Evolutionary conservation across 2,113 vertebrate species (phyloP).

Genomic region (Bubo bubo): DNA sequence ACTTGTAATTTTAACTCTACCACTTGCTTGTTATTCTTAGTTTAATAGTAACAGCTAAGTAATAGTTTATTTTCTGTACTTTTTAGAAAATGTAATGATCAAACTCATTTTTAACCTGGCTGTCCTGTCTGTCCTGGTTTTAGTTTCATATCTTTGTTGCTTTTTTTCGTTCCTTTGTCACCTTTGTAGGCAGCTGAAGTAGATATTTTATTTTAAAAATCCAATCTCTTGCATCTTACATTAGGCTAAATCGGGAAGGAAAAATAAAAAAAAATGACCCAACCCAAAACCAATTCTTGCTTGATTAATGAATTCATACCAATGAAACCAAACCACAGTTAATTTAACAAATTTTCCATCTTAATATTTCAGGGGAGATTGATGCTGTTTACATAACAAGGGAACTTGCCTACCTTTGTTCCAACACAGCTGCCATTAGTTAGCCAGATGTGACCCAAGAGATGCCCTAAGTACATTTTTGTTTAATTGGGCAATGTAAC

Average conservation of each 20-base stretch:
- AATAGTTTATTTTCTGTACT: background rate
- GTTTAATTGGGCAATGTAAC: conserved; percentile 27
- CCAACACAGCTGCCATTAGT: background rate
- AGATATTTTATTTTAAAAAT: background rate
- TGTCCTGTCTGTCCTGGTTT: background rate
- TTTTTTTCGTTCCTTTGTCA: background rate
- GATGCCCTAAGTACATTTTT: background rate
- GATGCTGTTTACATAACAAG: conserved; percentile 27
- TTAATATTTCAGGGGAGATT: background rate
- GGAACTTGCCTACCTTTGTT: conserved; percentile 7
- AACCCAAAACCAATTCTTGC: background rate
- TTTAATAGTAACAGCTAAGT: background rate
- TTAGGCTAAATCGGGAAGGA: background rate
- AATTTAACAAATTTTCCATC: conserved; percentile 14
- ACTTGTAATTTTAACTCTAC: background rate
- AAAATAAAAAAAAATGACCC: background rate
- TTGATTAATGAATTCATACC: background rate
- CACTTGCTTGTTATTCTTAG: background rate
- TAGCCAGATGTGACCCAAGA: conserved; percentile 44
- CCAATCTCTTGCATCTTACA: background rate
- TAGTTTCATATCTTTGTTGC: background rate
- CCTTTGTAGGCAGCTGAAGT: background rate
- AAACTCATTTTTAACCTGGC: background rate
- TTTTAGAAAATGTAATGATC: background rate
- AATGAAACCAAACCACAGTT: background rate